These are phyloP conservation scores for Lepidurus apus DNA, from an alignment of 1,140 invertebrate genomes.

Conservation along the genomic window DNA sequence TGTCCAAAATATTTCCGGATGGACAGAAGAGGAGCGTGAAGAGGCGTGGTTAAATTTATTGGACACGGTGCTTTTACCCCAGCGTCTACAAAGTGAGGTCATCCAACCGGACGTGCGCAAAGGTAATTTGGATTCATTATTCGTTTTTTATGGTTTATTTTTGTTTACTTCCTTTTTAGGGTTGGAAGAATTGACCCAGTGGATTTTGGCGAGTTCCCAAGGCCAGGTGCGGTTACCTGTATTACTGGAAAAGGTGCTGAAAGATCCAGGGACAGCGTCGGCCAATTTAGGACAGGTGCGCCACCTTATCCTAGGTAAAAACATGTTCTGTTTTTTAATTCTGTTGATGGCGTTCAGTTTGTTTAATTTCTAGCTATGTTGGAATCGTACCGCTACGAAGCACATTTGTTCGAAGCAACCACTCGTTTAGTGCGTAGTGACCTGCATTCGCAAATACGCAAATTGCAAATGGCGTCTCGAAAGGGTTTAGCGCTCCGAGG, in stretches of 20 bases:
- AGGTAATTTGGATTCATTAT: constrained; percentile 16
- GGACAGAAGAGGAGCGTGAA: constrained; percentile 48
- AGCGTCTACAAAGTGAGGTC: constrained; percentile 34
- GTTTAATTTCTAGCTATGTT: constrained; percentile 2
- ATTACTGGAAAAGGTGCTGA: constrained; percentile 51
- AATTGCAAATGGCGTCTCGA: not conserved
- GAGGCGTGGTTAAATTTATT: constrained; percentile 53
- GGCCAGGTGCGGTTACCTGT: constrained; percentile 53
- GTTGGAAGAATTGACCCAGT: constrained; percentile 48
- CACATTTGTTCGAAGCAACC: not conserved
- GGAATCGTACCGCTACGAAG: not conserved
- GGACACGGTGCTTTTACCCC: constrained; percentile 50
- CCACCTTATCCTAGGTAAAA: constrained; percentile 43
- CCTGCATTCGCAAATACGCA: not conserved
- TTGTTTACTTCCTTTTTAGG: constrained; percentile 34
- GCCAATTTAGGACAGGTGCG: constrained; percentile 54
- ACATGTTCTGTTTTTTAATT: not conserved
- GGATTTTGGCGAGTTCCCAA: constrained; percentile 56
- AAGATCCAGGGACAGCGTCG: constrained; percentile 51
- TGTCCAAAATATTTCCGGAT: constrained; percentile 49
- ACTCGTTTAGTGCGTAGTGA: not conserved
- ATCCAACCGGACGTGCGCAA: not conserved
- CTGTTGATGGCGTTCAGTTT: not conserved
- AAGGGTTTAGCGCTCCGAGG: not conserved
- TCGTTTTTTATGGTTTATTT: constrained; percentile 24